Conservation (phyloP, 2,113 vertebrate species). For the Arenaria interpres region DNA sequence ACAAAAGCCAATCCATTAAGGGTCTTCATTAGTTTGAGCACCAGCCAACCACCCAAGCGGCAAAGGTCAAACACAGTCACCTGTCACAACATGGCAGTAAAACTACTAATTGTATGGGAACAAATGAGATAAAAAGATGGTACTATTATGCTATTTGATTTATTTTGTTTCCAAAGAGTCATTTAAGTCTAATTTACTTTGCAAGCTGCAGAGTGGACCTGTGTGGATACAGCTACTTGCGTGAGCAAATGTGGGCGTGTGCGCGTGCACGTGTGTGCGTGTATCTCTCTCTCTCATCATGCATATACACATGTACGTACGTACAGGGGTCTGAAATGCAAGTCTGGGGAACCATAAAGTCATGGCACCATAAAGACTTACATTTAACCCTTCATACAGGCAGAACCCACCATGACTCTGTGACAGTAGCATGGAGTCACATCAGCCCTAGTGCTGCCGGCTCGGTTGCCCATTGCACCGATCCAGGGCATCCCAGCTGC, state of each 20-base stretch:
- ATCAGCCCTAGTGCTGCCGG: not conserved
- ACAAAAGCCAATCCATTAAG: conserved; percentile 81
- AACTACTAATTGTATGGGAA: conserved; percentile 82
- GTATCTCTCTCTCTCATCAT: not conserved
- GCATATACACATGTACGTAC: not conserved
- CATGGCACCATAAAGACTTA: not conserved
- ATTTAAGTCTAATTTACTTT: conserved; percentile 80
- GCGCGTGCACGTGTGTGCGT: not conserved
- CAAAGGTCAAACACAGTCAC: conserved; percentile 83
- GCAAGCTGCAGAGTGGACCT: conserved; percentile 55
- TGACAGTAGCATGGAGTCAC: not conserved
- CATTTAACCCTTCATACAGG: not conserved
- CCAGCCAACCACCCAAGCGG: conserved; percentile 80
- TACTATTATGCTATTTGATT: conserved; percentile 80
- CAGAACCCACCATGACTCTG: not conserved
- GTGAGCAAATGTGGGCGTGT: not conserved
- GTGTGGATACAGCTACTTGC: conserved; percentile 14
- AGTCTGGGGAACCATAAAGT: not conserved
- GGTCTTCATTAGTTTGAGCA: conserved; percentile 82
- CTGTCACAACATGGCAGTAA: conserved; percentile 82
- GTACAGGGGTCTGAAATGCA: not conserved
- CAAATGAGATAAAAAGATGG: conserved; percentile 81
- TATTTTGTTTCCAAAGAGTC: conserved; percentile 80
- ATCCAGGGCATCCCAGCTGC: not conserved
- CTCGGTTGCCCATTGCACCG: not conserved